phyloP scores from a whole-genome alignment of 2,113 vertebrate genomes.

The Callipepla squamata region DNA sequence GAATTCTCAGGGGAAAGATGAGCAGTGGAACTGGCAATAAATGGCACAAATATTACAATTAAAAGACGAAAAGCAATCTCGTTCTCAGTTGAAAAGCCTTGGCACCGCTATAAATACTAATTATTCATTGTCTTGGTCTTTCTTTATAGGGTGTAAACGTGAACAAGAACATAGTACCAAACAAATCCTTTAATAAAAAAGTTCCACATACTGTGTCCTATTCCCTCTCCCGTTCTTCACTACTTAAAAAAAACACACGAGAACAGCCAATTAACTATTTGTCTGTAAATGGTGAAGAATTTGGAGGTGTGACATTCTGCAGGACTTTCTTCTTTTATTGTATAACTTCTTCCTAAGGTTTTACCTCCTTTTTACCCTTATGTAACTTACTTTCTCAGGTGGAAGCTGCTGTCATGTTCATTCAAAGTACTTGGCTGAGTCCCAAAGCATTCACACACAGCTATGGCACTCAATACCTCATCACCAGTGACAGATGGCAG shows the following conservation, averaged over 20 bases:
- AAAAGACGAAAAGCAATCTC: not conserved
- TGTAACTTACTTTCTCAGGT: not conserved
- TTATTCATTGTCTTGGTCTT: not conserved
- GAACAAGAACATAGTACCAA: not conserved
- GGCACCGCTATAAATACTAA: not conserved
- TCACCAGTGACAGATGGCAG: not conserved
- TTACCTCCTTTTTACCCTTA: not conserved
- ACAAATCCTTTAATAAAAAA: not conserved
- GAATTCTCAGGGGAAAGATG: not conserved
- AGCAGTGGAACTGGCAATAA: not conserved
- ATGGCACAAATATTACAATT: not conserved
- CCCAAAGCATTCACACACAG: not conserved
- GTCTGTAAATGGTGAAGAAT: not conserved
- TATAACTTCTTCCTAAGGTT: not conserved
- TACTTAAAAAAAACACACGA: not conserved
- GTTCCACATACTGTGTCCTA: not conserved
- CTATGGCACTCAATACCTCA: not conserved
- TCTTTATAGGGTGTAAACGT: not conserved
- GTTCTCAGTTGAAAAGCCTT: not conserved
- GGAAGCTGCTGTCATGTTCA: not conserved
- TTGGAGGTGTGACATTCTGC: not conserved
- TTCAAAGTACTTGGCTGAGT: constrained; percentile 12
- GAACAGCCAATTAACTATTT: not conserved
- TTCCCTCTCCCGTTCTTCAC: not conserved
- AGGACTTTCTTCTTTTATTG: not conserved